Evolutionary conservation across 2,113 vertebrate genomes (phyloP).

Genomic region (Trachemys scripta): DNA sequence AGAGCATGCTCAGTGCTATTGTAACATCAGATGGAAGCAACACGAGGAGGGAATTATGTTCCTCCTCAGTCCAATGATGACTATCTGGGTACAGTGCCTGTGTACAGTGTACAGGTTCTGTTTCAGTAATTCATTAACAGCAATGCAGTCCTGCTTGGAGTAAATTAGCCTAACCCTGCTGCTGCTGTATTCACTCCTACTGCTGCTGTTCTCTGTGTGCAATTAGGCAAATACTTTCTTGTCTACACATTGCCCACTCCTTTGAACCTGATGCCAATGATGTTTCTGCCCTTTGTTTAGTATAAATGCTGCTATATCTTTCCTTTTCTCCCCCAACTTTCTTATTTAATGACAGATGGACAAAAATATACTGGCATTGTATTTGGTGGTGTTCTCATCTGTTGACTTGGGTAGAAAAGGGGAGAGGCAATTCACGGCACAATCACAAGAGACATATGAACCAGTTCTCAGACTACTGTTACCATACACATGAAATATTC

Average conservation of each 20-base stretch:
- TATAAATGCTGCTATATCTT: background rate
- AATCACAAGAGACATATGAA: background rate
- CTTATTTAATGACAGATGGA: background rate
- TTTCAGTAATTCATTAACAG: background rate
- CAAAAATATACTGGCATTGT: background rate
- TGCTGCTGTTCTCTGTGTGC: background rate
- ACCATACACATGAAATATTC: rapidly evolving
- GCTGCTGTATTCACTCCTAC: background rate
- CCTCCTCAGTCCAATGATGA: background rate
- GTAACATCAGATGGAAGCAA: background rate
- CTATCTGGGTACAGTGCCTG: background rate
- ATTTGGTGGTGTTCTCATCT: background rate
- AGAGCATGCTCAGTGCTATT: background rate
- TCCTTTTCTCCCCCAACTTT: background rate
- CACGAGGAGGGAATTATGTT: rapidly evolving
- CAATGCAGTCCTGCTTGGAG: background rate
- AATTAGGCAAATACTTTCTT: background rate
- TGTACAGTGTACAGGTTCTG: background rate
- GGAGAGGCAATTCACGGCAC: background rate
- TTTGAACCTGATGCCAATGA: background rate
- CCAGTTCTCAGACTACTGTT: background rate
- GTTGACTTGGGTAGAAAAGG: background rate
- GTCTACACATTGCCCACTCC: background rate
- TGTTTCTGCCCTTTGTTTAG: background rate
- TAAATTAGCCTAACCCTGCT: background rate